Conservation (phyloP, 2,113 vertebrate species). For the Anser cygnoides region DNA sequence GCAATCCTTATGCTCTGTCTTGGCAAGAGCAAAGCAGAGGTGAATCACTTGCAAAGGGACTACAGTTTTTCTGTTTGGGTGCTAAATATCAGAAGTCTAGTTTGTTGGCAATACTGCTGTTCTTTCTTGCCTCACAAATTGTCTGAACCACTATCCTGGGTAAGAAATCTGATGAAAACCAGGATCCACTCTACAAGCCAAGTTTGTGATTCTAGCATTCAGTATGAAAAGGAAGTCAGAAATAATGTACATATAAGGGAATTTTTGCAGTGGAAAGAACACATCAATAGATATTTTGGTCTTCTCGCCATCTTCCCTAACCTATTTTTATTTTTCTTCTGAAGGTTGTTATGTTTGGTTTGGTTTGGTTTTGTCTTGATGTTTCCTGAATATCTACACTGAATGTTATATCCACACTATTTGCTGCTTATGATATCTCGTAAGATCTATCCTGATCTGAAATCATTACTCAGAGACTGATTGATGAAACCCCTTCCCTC, state of each 20-base stretch:
- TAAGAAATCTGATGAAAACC: not conserved
- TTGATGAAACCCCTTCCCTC: not conserved
- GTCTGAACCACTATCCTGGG: not conserved
- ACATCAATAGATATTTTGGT: not conserved
- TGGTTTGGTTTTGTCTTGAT: not conserved
- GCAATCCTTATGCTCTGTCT: not conserved
- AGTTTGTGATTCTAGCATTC: not conserved
- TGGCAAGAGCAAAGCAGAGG: not conserved
- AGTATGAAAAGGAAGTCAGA: not conserved
- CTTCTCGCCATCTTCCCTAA: not conserved
- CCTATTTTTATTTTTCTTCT: not conserved
- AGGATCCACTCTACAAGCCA: not conserved
- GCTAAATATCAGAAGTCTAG: not conserved
- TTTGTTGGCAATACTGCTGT: not conserved
- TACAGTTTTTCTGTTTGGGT: not conserved
- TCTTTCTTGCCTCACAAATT: not conserved
- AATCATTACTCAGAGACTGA: not conserved
- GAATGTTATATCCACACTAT: not conserved
- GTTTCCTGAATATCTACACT: not conserved
- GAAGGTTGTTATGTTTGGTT: not conserved
- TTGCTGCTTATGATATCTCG: not conserved
- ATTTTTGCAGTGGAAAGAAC: not conserved
- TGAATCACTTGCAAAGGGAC: not conserved
- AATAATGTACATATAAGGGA: not conserved
- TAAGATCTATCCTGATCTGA: not conserved